Conservation (phyloP, 2,113 vertebrate genomes). For the Pavo muticus region DNA sequence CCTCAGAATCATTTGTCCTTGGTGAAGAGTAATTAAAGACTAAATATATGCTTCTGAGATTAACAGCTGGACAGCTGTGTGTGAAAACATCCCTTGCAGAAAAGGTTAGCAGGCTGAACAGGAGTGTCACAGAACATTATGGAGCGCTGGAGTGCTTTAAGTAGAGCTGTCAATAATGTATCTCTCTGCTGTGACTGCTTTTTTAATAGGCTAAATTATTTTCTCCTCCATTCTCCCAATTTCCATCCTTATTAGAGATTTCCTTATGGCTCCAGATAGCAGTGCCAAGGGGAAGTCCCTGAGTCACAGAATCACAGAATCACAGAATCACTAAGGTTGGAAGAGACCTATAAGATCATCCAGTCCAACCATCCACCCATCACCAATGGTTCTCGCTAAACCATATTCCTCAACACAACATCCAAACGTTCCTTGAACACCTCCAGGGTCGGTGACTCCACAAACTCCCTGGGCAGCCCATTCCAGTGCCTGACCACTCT, state of each 20-base stretch:
- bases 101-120: background rate
- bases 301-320: too few relatives aligned
- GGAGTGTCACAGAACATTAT: background rate
- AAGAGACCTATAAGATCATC: too few relatives aligned
- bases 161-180: background rate
- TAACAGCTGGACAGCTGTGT: background rate
- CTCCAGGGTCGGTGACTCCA: too few relatives aligned
- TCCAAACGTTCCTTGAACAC: too few relatives aligned
- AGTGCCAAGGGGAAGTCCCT: background rate
- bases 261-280: background rate
- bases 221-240: background rate
- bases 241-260: background rate
- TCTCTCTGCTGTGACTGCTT: background rate
- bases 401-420: too few relatives aligned
- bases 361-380: too few relatives aligned
- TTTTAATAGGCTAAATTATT: background rate
- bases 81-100: background rate
- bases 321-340: too few relatives aligned
- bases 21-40: conserved; percentile 17
- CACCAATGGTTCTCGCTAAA: too few relatives aligned
- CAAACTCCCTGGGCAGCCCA: too few relatives aligned
- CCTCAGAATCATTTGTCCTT: background rate
- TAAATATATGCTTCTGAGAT: background rate
- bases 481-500: too few relatives aligned
- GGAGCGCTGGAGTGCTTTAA: background rate